These are phyloP conservation scores for Gnathonemus echidnorhynchus DNA, from an alignment of 2,113 vertebrate genomes.

Conservation along the genomic window DNA sequence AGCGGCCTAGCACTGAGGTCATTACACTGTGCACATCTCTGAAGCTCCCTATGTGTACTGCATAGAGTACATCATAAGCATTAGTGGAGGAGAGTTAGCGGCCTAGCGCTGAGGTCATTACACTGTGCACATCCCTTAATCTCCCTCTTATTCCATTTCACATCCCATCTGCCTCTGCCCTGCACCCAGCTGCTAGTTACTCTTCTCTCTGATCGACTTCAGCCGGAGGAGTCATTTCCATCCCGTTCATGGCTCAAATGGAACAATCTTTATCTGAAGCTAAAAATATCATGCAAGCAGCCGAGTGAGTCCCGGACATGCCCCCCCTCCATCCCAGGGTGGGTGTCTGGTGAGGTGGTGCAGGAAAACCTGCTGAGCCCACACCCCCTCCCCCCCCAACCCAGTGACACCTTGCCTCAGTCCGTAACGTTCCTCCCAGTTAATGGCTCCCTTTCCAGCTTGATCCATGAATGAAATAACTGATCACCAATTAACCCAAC, in stretches of 20 bases:
- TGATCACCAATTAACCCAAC: background rate
- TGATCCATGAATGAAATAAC: background rate
- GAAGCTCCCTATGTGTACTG: background rate
- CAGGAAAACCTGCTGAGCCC: background rate
- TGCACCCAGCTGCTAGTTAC: background rate
- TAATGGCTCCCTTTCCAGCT: background rate
- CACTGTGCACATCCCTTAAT: background rate
- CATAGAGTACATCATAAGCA: background rate
- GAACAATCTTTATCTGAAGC: conserved; percentile 9
- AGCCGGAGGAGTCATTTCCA: background rate
- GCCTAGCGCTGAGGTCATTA: background rate
- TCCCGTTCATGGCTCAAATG: background rate
- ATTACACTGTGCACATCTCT: too few species aligned
- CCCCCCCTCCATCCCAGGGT: background rate
- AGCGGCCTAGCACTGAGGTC: background rate
- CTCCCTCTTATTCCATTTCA: background rate
- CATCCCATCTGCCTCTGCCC: background rate
- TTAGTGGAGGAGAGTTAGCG: background rate
- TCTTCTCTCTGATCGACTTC: background rate
- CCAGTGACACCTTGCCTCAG: background rate
- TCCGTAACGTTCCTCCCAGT: background rate
- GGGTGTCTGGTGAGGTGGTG: background rate
- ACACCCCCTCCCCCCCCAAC: background rate
- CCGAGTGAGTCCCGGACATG: background rate
- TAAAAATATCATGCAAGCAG: background rate